A percentile compares a stretch with the other conserved stretches of the same genome.
phyloP scores from a whole-genome alignment of 2,888 invertebrate genomes.

The Sinohyriopsis cumingii region DNA sequence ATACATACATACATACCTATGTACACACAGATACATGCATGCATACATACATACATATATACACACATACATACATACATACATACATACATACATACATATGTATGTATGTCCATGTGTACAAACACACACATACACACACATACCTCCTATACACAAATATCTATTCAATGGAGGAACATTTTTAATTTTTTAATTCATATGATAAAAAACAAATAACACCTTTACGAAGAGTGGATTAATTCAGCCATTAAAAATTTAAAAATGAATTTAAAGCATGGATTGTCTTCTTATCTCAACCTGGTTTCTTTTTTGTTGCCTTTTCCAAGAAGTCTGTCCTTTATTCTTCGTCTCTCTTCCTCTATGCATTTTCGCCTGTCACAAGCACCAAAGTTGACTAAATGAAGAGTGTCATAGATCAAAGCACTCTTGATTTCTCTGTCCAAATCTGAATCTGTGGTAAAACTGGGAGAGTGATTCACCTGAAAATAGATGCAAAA shows the following conservation, averaged over 20 bases:
- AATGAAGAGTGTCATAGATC: conserved; percentile 70
- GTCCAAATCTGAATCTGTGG: conserved; percentile 89
- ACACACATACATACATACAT: no score
- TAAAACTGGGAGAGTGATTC: conserved; percentile 94
- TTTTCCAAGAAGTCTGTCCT: conserved; percentile 70
- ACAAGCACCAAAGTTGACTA: conserved; percentile 71
- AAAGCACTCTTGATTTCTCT: conserved; percentile 88
- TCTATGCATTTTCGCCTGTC: conserved; percentile 70
- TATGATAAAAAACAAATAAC: not conserved
- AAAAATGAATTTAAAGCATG: not conserved
- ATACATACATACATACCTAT: no score
- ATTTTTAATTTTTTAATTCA: no score
- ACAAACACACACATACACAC: no score
- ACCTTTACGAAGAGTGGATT: not conserved
- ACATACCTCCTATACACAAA: no score
- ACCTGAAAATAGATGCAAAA: conserved; percentile 75
- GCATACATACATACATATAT: no score
- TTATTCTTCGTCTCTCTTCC: conserved; percentile 68
- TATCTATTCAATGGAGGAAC: no score
- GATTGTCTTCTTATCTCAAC: conserved; percentile 40
- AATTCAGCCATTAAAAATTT: not conserved
- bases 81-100: no score
- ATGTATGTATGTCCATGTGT: no score
- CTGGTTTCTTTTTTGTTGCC: conserved; percentile 68
- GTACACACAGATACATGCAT: no score